These are phyloP conservation scores for Tragelaphus imberbis DNA, from an alignment of 2,113 vertebrate species.

Conservation along the genomic window DNA sequence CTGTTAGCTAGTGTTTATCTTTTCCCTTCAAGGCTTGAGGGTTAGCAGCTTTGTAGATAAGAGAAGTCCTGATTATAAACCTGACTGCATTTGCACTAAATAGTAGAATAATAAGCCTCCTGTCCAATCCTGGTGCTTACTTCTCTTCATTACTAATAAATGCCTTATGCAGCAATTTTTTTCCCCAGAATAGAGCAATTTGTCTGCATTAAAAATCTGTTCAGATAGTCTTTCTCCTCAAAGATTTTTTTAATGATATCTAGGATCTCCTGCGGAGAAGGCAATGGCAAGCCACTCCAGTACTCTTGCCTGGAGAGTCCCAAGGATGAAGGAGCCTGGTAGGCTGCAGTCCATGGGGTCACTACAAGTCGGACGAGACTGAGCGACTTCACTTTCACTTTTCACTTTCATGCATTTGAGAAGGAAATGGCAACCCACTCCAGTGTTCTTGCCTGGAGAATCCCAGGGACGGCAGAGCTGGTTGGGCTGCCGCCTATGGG, in stretches of 20 bases:
- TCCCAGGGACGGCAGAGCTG: no score
- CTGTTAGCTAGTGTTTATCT: neutral
- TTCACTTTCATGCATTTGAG: no score
- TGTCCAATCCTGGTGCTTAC: neutral
- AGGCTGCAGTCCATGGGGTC: no score
- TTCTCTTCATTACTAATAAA: neutral
- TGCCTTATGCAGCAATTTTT: neutral
- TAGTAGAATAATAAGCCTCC: neutral
- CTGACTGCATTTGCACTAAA: neutral
- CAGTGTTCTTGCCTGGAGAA: no score
- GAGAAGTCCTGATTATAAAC: neutral
- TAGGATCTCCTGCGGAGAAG: neutral
- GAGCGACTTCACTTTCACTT: no score
- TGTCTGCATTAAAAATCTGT: neutral
- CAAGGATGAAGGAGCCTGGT: no score
- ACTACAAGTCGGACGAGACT: no score
- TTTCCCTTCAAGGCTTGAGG: neutral
- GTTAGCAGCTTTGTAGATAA: neutral
- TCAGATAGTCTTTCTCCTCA: neutral
- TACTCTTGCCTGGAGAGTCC: no score
- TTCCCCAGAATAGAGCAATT: neutral
- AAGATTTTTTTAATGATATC: neutral
- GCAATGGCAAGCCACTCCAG: no score
- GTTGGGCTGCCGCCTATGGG: no score
- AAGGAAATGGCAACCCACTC: no score